Conservation (phyloP, 1,140 invertebrate species). For the Penaeus chinensis region DNA sequence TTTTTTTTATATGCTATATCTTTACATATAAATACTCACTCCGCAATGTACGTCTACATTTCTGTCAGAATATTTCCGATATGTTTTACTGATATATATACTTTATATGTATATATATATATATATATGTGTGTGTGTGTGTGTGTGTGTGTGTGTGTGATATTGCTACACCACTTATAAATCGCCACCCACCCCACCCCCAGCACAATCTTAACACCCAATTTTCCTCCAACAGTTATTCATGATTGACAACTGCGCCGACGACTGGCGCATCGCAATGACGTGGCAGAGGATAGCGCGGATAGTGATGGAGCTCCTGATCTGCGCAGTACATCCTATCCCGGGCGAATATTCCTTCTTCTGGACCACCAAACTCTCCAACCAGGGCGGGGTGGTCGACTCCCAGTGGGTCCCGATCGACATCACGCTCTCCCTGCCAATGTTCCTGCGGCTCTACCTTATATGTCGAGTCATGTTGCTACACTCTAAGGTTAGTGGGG, state of each 20-base stretch:
- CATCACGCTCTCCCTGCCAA: slow-evolving; percentile 95
- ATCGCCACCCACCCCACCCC: not conserved
- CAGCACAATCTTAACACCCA: not conserved
- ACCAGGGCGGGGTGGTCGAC: slow-evolving; percentile 85
- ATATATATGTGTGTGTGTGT: not conserved
- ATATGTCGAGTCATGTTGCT: slow-evolving; percentile 99
- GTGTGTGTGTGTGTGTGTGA: too few relatives aligned
- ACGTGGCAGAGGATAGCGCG: slow-evolving; percentile 95
- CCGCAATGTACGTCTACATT: too few relatives aligned
- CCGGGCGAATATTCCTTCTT: slow-evolving; percentile 94
- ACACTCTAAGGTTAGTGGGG: slow-evolving; percentile 81
- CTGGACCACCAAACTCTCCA: slow-evolving; percentile 96
- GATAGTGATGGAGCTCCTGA: slow-evolving; percentile 90
- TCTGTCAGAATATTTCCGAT: too few relatives aligned
- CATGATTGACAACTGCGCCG: slow-evolving; percentile 99
- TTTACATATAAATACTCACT: too few relatives aligned
- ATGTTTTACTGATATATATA: not conserved
- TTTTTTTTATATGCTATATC: too few relatives aligned
- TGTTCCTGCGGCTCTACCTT: slow-evolving; percentile 99
- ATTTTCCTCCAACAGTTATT: slow-evolving; percentile 80
- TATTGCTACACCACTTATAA: too few relatives aligned
- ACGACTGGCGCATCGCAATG: slow-evolving; percentile 99
- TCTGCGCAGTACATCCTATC: slow-evolving; percentile 97
- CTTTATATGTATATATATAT: not conserved
- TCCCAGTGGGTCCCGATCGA: slow-evolving; percentile 91